phyloP scores from a whole-genome alignment of 1,140 invertebrate species.

The Drosophila carrolli region DNA sequence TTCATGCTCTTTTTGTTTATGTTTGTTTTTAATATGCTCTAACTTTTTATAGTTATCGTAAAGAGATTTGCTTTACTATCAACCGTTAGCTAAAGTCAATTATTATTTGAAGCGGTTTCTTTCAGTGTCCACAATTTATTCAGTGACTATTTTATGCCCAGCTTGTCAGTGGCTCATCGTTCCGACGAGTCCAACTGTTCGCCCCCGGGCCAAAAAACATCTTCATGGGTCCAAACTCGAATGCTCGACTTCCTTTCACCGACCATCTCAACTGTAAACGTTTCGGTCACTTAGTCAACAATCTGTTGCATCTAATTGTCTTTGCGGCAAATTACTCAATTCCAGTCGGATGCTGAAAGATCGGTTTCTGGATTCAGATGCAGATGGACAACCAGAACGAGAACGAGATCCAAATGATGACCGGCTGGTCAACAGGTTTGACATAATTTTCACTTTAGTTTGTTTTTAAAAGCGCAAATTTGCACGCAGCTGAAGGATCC shows the following conservation, averaged over 20 bases:
- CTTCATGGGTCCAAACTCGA: conserved; percentile 33
- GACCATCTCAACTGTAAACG: conserved; percentile 53
- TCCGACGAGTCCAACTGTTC: conserved; percentile 27
- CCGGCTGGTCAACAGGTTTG: conserved; percentile 70
- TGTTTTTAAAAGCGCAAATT: conserved; percentile 80
- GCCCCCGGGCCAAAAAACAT: conserved; percentile 36
- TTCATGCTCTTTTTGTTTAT: too few relatives aligned
- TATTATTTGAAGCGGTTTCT: too few relatives aligned
- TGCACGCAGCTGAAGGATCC: conserved; percentile 61
- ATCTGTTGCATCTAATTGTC: conserved; percentile 82
- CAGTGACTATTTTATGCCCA: not conserved
- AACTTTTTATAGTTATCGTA: too few relatives aligned
- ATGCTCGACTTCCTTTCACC: conserved; percentile 29
- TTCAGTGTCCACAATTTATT: not conserved
- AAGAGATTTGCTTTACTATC: too few relatives aligned
- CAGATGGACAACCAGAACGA: conserved; percentile 17
- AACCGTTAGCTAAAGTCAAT: too few relatives aligned
- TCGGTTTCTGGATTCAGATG: conserved; percentile 28
- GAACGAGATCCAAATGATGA: conserved; percentile 13
- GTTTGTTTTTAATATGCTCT: too few relatives aligned
- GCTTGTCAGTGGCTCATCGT: conserved; percentile 22
- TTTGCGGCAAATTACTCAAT: conserved; percentile 81
- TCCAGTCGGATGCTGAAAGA: conserved; percentile 47
- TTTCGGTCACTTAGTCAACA: conserved; percentile 80
- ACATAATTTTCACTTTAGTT: conserved; percentile 81